A percentile compares a stretch with the other conserved stretches of the same genome.
Evolutionary conservation across 1,140 invertebrate species (phyloP).

Genomic region (Lucilia sericata): DNA sequence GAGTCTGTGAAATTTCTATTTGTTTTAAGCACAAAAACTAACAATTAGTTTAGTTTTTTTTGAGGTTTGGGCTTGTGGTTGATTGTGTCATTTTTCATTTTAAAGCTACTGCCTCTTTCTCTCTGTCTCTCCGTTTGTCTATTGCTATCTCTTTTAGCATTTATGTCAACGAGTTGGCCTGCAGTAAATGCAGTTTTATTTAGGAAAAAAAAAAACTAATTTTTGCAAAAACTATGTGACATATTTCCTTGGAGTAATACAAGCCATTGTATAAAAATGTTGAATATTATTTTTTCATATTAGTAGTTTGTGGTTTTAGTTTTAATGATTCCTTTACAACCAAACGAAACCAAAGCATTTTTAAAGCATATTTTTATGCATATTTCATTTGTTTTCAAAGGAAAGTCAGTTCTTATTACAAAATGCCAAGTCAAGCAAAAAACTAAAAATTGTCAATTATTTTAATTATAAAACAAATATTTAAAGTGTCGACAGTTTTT

Average conservation of each 20-base stretch:
- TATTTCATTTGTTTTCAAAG: no score
- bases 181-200: slow-evolving; percentile 18
- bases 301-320: slow-evolving; percentile 18
- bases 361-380: no score
- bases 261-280: background rate
- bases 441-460: no score
- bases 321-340: background rate
- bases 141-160: background rate
- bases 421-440: no score
- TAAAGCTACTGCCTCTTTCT: no score
- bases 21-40: background rate
- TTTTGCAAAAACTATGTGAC: background rate
- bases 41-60: slow-evolving; percentile 19
- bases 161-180: no score
- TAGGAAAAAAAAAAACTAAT: background rate
- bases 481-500: no score
- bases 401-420: no score
- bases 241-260: background rate
- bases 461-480: no score
- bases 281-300: background rate
- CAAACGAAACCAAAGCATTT: no score
- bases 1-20: no score
- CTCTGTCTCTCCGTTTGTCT: background rate
- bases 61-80: slow-evolving; percentile 17
- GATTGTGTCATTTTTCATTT: background rate